A percentile compares a stretch with the other conserved stretches of the same genome.
These are phyloP conservation scores for Drosophila suzukii DNA, from an alignment of 1,140 invertebrate species.

Conservation along the genomic window DNA sequence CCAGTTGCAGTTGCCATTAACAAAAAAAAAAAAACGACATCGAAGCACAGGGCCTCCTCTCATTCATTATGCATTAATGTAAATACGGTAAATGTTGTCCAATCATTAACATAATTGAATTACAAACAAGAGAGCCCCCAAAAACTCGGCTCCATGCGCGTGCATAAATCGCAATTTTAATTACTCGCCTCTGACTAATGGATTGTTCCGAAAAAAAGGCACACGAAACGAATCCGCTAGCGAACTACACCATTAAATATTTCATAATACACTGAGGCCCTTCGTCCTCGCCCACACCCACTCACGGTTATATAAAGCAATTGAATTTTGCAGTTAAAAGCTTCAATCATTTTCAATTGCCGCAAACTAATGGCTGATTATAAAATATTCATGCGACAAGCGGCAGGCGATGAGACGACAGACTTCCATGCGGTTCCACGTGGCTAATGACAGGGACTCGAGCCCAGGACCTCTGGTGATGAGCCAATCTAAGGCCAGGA, in stretches of 20 bases:
- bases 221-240: constrained; percentile 4
- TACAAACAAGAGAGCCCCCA: constrained; percentile 73
- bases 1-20: constrained; percentile 50
- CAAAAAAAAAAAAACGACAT: constrained; percentile 43
- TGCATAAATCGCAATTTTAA: constrained; percentile 82
- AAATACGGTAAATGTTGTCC: constrained; percentile 84
- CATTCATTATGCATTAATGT: constrained; percentile 85
- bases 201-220: constrained; percentile 57
- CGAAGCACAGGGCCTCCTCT: constrained; percentile 48
- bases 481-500: constrained; percentile 63
- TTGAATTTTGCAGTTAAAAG: constrained; percentile 83
- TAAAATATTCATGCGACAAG: constrained; percentile 81
- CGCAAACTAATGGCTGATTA: constrained; percentile 81
- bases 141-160: constrained; percentile 45
- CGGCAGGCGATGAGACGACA: constrained; percentile 41
- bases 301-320: constrained; percentile 57
- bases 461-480: constrained; percentile 34
- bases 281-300: neutral
- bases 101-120: constrained; percentile 85
- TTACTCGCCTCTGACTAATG: constrained; percentile 77
- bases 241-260: constrained; percentile 64
- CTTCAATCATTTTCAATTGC: constrained; percentile 83
- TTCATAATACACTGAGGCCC: constrained; percentile 48
- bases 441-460: constrained; percentile 55
- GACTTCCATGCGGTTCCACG: constrained; percentile 18